Evolutionary conservation across 2,888 invertebrate species (phyloP), one percentile per base, ranked within the genome.

Genomic region (Heteromurus nitidus): DNA sequence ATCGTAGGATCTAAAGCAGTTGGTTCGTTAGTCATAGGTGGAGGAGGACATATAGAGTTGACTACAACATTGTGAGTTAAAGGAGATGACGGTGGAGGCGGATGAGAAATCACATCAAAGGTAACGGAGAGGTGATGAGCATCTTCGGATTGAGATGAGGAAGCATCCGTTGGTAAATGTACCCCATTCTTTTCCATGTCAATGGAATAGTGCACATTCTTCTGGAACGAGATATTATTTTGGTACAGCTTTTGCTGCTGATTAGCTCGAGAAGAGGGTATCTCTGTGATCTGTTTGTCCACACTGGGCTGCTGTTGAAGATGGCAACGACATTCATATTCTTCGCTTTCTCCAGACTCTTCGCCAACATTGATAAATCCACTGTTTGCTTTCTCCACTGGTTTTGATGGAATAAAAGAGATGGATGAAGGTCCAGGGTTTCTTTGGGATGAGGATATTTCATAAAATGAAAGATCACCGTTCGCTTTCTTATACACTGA

Each of bases 51-150:
- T 72, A 80, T 80, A 44, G 80, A 65, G 58, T 80, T 80, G 42
- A 72, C 80, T 16, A 80, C 80, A n/a, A 80, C 67, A 24, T 80
- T 80, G 1, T 72, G 80, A 47, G 72, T 80, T n/a, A 80, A 50
- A 9, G 80, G 80, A 31, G 80, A 72, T n/a, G 65, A 70, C 28
- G 65, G 72, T 9, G 80, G 80, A 72, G 80, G 77, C 36, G 77
- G 80, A 72, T 80, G 80, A 67, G 80, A 80, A 72, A 80, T 80
- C 58, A 80, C 80, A 67, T 80, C 80, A 80, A 80, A 80, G 64
- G 80, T 72, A 65, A 80, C 80, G 36, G 80, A 80, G 36, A 80
- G 80, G 58, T 72, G 80, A 80, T 80, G 80, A 72, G 30, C 80
- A 80, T 65, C 50, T 20, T 73, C 80, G 18, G 80, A 80, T n/a